These are phyloP conservation scores for Arenaria interpres DNA, from an alignment of 2,113 vertebrate genomes.

Conservation along the genomic window DNA sequence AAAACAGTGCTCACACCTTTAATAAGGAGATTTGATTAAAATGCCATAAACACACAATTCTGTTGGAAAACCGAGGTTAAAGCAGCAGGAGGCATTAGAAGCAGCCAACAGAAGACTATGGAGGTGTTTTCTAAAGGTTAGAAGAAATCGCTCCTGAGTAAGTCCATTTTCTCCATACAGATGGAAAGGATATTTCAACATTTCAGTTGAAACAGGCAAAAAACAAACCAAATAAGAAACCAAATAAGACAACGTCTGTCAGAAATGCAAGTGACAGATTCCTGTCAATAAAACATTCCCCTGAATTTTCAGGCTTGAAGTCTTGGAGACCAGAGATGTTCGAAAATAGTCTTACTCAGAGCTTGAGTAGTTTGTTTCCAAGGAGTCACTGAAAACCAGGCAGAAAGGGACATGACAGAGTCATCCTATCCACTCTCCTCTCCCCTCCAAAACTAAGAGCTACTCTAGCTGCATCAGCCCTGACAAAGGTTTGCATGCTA, in stretches of 20 bases:
- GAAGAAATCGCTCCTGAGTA: not conserved
- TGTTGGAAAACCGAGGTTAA: constrained; percentile 3
- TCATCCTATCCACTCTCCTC: not conserved
- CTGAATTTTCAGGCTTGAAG: not conserved
- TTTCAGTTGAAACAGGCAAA: not conserved
- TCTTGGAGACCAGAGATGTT: not conserved
- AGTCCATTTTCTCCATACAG: not conserved
- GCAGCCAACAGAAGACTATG: not conserved
- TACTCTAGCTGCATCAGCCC: not conserved
- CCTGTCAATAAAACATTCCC: not conserved
- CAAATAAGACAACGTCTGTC: not conserved
- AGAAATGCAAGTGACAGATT: not conserved
- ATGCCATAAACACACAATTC: constrained; percentile 10
- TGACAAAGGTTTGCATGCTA: not conserved
- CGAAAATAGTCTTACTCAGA: not conserved
- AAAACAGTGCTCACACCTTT: constrained; percentile 39
- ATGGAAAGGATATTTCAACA: not conserved
- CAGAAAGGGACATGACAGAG: not conserved
- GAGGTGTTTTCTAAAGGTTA: not conserved
- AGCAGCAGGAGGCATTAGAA: not conserved
- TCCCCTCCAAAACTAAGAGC: not conserved
- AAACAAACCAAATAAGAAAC: not conserved
- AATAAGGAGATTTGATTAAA: constrained; percentile 39
- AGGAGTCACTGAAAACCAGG: not conserved
- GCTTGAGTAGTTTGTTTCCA: not conserved